Evolutionary conservation across 2,797 vertebrate species (phyloP), one percentile per base, ranked within the genome.

Genomic region (Erithacus rubecula): DNA sequence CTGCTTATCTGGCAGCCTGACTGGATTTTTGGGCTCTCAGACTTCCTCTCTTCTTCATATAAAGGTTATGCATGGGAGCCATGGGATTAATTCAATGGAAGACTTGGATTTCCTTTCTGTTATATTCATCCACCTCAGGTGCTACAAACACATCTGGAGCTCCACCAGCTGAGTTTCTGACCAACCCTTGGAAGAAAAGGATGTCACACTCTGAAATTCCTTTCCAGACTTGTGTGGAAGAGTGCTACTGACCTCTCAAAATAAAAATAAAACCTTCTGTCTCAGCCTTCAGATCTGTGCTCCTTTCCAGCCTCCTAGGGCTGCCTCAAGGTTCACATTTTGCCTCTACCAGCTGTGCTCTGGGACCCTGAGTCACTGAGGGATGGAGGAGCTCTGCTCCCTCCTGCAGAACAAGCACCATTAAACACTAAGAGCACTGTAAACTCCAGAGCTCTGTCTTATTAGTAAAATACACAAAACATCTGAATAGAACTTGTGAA

Each of bases 21-120:
- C 23, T 34, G 8, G 0, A 32, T 26, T 87, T 55, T 27, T 47
- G 32, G 20, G 30, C n/a, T 89, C 46, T 43, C 0, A 0, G 11
- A 51, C 6, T 8, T 12, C 3, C 34, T 11, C 29, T 36, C n/a
- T 56, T 44, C 26, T 58, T 5, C 0, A 56, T 3, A 24, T 1
- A 11, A 58, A 65, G 3, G 13, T 58, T 18, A 29, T 1, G 9
- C 14, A 59, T 6, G 2, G 2, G 11, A 81, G 23, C 11, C 18
- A 29, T 2, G 3, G 34, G 16, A 64, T 21, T 0, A 85, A 65
- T 24, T 17, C 49, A 60, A 0, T 12, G 12, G 17, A 36, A 12
- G 10, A 52, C 10, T 36, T 9, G 0, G 1, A 37, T 37, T 51
- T 78, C 5, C 19, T 64, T 32, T 10, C 41, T 52, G 1, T 27